Conservation (phyloP, 2,888 invertebrate species). For the Chironomus tentans region DNA sequence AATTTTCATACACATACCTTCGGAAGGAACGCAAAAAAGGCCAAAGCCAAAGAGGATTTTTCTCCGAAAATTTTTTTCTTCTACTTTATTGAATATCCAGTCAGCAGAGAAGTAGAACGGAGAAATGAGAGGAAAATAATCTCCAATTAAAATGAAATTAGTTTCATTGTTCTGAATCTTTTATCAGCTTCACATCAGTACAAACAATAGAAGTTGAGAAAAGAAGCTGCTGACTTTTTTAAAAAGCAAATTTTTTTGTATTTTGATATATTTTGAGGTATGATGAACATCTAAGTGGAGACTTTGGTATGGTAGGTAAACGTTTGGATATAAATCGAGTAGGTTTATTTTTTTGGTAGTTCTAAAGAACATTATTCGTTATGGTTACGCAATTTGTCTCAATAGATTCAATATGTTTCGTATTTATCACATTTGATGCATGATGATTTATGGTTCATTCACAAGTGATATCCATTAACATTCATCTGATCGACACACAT, state of each 20-base stretch:
- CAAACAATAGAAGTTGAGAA: conserved; percentile 1
- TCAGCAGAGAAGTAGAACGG: not conserved
- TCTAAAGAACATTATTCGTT: too few species aligned
- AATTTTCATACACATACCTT: not conserved
- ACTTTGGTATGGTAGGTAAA: too few species aligned
- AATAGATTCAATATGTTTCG: too few species aligned
- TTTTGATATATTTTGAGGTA: too few species aligned
- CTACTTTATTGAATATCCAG: not conserved
- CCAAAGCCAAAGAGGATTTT: not conserved
- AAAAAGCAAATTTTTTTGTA: not conserved
- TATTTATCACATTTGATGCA: too few species aligned
- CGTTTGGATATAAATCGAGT: too few species aligned
- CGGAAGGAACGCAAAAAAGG: not conserved
- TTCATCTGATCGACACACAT: too few species aligned
- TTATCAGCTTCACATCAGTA: conserved; percentile 18
- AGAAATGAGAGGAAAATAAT: conserved; percentile 1
- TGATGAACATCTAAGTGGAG: too few species aligned
- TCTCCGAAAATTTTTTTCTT: not conserved
- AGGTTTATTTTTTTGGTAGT: too few species aligned
- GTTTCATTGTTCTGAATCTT: conserved; percentile 23
- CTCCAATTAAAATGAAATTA: conserved; percentile 25
- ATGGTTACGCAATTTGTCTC: too few species aligned
- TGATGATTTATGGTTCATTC: too few species aligned
- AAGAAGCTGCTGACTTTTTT: not conserved
- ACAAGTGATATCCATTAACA: too few species aligned